Base-by-base conservation (phyloP, 2,888 invertebrate genomes). In the Drosophila hamatofila region DNA sequence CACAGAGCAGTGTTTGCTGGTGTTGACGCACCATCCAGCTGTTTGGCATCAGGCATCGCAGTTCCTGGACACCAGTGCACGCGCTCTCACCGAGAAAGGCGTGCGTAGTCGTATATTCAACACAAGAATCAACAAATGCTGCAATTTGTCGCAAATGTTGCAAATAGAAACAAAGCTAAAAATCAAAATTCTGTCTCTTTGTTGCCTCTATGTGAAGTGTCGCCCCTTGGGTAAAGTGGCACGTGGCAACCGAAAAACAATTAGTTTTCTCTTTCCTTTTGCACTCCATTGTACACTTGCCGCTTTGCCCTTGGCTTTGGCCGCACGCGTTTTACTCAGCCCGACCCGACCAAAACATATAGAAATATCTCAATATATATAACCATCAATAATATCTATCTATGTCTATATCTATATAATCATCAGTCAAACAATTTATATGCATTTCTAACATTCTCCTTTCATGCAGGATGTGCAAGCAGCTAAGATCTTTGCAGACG, bases 31-130 rank as follows among this genome's bases (percentile, higher is more conserved):
- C 93, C 98, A 99, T 92, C 98, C 99, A 0, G 99, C 99, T 79
- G 97, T 99, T 68, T 99, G 99, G 99, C 98, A 98, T 92, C 99
- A 99, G 93, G 99, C 99, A 0, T 98, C 99, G 0, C 97, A 98
- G 91, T 99, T 98, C 93, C 94, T 99, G 52, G 99, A 99, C 92
- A 96, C 98, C 91, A 98, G 98, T 75, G 97, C 98, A 39, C 98
- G 98, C 92, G 95, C 97, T 81, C 94, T 99, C 66, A 96, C 97
- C 55, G 99, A 99, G 92, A 99, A 98, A 93, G 99, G 98, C 93
- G 97, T 97, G 92, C 94, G 95, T 94, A 91, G 81, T 73, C 74
- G 70, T 80, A 49, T 61, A 49, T 61, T 61, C 46, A 51, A 57
- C 44, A 33, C 42, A 49, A 30, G 14, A 37, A 59, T 33, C 49